These are phyloP conservation scores for Drosophila mayaguana DNA, from an alignment of 2,888 invertebrate species.

Conservation along the genomic window DNA sequence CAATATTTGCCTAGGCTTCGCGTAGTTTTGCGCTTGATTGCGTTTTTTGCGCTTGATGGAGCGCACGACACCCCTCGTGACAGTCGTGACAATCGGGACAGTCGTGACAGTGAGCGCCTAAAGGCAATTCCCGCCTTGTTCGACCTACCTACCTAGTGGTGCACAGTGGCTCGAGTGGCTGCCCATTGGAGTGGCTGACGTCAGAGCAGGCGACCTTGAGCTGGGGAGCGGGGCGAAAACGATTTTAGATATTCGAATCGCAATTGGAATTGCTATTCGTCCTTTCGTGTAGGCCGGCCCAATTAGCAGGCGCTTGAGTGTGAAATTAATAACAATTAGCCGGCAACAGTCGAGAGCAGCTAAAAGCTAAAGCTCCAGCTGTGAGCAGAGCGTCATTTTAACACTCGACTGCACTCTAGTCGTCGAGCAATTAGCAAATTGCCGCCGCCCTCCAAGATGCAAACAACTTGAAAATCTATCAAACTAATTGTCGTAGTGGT, in stretches of 20 bases:
- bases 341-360: constrained; percentile 19
- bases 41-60: constrained; percentile 48
- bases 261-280: constrained; percentile 21
- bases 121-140: not conserved
- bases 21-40: constrained; percentile 60
- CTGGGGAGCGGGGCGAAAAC: constrained; percentile 17
- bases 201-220: constrained; percentile 55
- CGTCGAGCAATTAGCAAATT: constrained; percentile 65
- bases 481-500: constrained; percentile 33
- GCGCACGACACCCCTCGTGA: constrained; percentile 20
- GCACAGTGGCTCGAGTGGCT: not conserved
- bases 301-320: constrained; percentile 69
- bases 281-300: constrained; percentile 37
- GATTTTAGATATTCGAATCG: constrained; percentile 27
- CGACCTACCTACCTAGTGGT: not conserved
- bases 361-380: not conserved
- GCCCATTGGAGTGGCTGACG: constrained; percentile 39
- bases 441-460: constrained; percentile 32
- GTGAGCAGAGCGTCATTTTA: constrained; percentile 35
- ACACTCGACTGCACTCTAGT: constrained; percentile 50
- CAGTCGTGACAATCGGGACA: constrained; percentile 10
- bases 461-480: constrained; percentile 21
- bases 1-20: constrained; percentile 58
- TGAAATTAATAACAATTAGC: constrained; percentile 68
- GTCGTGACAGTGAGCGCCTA: constrained; percentile 5